Conservation (phyloP, 92 coral and sea anemone species). For the Porites rus region DNA sequence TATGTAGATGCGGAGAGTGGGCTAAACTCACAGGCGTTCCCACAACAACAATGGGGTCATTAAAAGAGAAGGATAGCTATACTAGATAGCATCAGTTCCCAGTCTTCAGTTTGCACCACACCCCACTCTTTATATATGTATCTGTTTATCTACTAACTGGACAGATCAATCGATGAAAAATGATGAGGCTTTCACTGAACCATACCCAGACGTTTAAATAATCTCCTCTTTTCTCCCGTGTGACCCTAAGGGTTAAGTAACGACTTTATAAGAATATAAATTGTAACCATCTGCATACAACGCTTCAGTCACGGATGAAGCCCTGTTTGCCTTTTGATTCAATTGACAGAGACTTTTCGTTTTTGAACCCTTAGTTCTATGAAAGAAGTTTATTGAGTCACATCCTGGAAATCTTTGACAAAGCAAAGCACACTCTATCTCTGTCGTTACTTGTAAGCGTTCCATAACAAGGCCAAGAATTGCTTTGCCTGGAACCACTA, state of each 20-base stretch:
- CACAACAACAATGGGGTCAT: no score
- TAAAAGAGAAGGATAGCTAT: no score
- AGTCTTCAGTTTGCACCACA: no score
- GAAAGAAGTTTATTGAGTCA: constrained; percentile 12
- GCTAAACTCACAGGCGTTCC: no score
- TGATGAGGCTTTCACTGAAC: no score
- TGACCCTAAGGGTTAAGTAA: background rate
- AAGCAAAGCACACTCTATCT: constrained; percentile 25
- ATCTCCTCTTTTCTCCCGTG: background rate
- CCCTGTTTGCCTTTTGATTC: background rate
- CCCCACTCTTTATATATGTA: no score
- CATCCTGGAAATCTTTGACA: constrained; percentile 38
- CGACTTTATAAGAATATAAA: background rate
- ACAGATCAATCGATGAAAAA: no score
- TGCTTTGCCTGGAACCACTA: constrained; percentile 7
- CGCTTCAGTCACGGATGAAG: background rate
- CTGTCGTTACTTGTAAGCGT: background rate
- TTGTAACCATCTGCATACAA: background rate
- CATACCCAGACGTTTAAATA: no score
- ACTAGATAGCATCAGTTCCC: no score
- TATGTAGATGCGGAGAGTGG: no score
- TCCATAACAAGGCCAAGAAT: constrained; percentile 4
- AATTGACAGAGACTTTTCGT: constrained; percentile 7
- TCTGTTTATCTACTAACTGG: no score
- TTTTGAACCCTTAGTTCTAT: background rate